phyloP scores from a whole-genome alignment of 2,113 vertebrate species.

The Osmerus mordax region DNA sequence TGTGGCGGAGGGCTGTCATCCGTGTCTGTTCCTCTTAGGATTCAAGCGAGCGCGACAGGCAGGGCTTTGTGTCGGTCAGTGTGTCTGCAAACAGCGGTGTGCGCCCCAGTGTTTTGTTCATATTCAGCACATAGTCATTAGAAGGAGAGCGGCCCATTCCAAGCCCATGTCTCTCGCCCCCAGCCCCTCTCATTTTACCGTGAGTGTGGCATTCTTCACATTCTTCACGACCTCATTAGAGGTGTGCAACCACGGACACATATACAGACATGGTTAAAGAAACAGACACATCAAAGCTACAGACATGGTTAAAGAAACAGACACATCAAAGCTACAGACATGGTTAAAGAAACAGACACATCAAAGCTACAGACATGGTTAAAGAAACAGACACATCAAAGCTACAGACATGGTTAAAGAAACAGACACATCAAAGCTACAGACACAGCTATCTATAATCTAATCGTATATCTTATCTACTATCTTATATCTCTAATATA shows the following conservation, averaged over 20 bases:
- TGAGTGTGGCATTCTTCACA: slow-evolving; percentile 71
- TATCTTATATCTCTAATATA: no score
- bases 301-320: slow-evolving; percentile 7
- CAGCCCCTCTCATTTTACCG: slow-evolving; percentile 64
- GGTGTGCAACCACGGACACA: slow-evolving; percentile 46
- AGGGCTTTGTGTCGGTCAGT: slow-evolving; percentile 19
- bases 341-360: slow-evolving; percentile 16
- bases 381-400: slow-evolving; percentile 6
- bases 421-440: neutral
- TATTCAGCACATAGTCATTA: slow-evolving; percentile 65
- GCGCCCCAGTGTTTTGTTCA: slow-evolving; percentile 36
- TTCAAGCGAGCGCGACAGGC: neutral
- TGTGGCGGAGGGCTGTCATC: neutral
- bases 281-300: slow-evolving; percentile 23
- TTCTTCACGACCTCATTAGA: slow-evolving; percentile 75
- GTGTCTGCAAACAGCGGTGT: slow-evolving; percentile 25
- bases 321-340: slow-evolving; percentile 1
- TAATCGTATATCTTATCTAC: no score
- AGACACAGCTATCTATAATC: no score
- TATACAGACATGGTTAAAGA: slow-evolving; percentile 24
- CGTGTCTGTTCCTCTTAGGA: neutral
- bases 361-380: neutral
- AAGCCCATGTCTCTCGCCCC: slow-evolving; percentile 45
- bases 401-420: slow-evolving; percentile 44
- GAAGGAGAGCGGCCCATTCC: slow-evolving; percentile 50